Evolutionary conservation across 92 coral and sea anemone species (phyloP).

Genomic region (Pocillopora meandrina): DNA sequence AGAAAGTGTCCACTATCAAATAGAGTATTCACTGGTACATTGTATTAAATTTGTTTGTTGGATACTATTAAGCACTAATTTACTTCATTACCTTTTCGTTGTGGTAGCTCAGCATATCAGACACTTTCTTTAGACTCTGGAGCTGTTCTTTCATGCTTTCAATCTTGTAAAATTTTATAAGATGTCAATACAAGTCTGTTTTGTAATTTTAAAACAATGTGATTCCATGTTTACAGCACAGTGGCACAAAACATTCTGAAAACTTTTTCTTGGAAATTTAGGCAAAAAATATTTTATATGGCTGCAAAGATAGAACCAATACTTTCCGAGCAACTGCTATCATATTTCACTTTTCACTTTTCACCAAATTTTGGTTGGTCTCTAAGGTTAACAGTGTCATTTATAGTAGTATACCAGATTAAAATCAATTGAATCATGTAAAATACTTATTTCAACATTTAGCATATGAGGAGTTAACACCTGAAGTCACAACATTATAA

Average conservation of each 20-base stretch:
- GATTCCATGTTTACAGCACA: too few species aligned
- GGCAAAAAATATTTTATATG: too few species aligned
- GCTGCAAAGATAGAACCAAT: neutral
- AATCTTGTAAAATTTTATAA: conserved; percentile 51
- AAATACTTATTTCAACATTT: neutral
- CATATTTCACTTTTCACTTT: neutral
- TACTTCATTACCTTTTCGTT: conserved; percentile 69
- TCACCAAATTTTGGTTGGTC: neutral
- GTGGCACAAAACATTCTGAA: too few species aligned
- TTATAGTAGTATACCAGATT: too few species aligned
- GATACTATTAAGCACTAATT: neutral
- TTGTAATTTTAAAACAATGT: neutral
- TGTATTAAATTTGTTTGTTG: too few species aligned
- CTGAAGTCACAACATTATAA: too few species aligned
- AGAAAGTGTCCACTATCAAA: too few species aligned
- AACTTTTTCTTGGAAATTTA: too few species aligned
- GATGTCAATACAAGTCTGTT: neutral
- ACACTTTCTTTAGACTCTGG: conserved; percentile 60
- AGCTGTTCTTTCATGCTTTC: conserved; percentile 66
- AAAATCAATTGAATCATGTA: too few species aligned
- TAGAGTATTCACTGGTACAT: too few species aligned
- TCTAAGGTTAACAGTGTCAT: too few species aligned
- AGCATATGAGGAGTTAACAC: neutral
- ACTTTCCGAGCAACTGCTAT: neutral
- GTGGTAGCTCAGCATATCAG: conserved; percentile 63